Conservation (phyloP, 2,113 vertebrate species). For the Macrotis lagotis region DNA sequence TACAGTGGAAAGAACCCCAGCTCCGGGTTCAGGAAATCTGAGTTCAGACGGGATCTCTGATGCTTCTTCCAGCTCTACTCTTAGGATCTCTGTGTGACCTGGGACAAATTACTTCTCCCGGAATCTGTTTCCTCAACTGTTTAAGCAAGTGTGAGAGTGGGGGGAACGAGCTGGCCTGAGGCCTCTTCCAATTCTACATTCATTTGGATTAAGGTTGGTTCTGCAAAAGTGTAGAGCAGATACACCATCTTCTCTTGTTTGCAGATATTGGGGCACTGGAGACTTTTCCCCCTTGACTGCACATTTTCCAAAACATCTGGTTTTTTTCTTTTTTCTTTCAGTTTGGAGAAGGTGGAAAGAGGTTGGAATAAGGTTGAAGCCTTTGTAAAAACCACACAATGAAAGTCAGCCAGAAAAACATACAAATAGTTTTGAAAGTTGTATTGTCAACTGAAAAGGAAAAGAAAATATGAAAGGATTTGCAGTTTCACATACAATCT, state of each 20-base stretch:
- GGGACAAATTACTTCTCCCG: neutral
- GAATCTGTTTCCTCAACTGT: too few relatives aligned
- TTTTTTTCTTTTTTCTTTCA: neutral
- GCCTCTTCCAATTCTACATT: neutral
- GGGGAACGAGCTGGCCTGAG: neutral
- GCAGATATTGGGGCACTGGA: neutral
- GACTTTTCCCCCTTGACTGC: too few relatives aligned
- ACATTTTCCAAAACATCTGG: too few relatives aligned
- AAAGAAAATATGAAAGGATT: neutral
- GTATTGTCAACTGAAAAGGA: neutral
- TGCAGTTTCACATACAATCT: neutral
- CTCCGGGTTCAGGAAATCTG: neutral
- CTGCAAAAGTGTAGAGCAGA: neutral
- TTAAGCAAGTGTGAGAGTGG: neutral
- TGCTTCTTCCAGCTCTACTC: neutral
- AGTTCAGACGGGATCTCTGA: neutral
- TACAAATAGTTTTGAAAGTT: neutral
- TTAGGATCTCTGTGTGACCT: neutral
- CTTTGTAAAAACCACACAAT: neutral
- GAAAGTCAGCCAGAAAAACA: neutral
- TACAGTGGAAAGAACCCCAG: neutral
- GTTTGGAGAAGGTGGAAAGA: neutral
- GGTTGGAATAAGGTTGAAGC: neutral
- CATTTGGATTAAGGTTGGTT: neutral
- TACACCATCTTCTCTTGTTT: neutral